Base-by-base conservation (phyloP, 2,113 vertebrate species). In the Anguilla japonica region DNA sequence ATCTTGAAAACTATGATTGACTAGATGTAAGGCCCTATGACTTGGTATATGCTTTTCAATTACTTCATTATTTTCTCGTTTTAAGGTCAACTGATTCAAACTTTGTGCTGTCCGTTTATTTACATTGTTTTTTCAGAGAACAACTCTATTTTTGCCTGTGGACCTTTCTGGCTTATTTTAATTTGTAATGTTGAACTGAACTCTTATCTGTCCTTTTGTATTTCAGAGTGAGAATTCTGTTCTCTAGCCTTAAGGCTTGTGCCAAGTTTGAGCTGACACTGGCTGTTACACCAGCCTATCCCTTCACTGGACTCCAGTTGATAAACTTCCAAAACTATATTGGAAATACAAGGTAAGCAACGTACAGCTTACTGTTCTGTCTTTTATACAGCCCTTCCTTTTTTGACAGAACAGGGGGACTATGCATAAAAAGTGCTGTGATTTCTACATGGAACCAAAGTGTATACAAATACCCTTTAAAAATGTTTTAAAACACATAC, bases 261-360 rank as follows among this genome's bases (percentile, higher is more conserved):
- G 88, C 86, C 53, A 95, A 95, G 91, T 96, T 96, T 90, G 93
- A 96, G 87, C 89, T 95, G 2, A 86, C 90, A 6, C 90, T 96
- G 83, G 89, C 85, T 0, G 79, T 94, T 83, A 85, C 86, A 22
- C 16, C 92, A 63, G 87, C 81, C 40, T 86, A 92, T 85, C 86
- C 89, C 4, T 75, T 85, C 79, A 92, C 22, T 53, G 88, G 83
- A 15, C 83, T 95, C 53, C 81, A 91, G 22, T n/a, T 95, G 39
- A 85, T 93, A 41, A 88, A 89, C 89, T 94, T 95, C 85, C 90
- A 85, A 79, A 95, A 90, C 80, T 0, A 90, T 0, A 86, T 94
- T 18, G 95, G 95, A 71, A 84, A 43, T 71, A 89, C 92, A 60
- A 93, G 88, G 95, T 96, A 87, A 92, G 93, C n/a, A 41, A 80